A percentile compares a stretch with the other conserved stretches of the same genome.
Conservation (phyloP, 2,113 vertebrate genomes). For the Callopanchax toddi region DNA sequence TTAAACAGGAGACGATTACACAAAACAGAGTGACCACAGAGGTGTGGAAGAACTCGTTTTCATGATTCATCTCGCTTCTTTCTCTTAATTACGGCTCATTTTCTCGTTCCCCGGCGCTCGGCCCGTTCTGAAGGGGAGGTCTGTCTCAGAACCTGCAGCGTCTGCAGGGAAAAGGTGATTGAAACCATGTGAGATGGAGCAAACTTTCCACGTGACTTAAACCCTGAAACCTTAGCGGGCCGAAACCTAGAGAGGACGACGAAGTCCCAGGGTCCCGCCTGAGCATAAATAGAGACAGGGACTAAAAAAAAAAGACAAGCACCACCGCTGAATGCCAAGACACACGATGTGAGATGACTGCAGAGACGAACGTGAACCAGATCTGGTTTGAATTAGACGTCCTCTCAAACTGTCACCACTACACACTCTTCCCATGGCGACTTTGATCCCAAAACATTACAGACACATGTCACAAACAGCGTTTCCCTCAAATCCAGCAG, state of each 20-base stretch:
- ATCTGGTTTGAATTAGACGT: slow-evolving; percentile 46
- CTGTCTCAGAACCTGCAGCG: slow-evolving; percentile 55
- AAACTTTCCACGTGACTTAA: slow-evolving; percentile 76
- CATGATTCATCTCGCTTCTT: not conserved
- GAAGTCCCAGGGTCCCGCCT: slow-evolving; percentile 45
- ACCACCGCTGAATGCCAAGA: slow-evolving; percentile 29
- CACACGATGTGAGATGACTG: slow-evolving; percentile 10
- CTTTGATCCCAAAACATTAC: slow-evolving; percentile 32
- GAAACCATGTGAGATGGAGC: slow-evolving; percentile 82
- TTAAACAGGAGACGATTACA: not conserved
- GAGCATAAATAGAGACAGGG: slow-evolving; percentile 57
- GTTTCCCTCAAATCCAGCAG: slow-evolving; percentile 17
- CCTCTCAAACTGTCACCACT: slow-evolving; percentile 3
- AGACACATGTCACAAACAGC: slow-evolving; percentile 10
- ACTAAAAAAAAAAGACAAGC: slow-evolving; percentile 38
- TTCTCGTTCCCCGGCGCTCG: slow-evolving; percentile 42
- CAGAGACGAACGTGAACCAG: slow-evolving; percentile 9
- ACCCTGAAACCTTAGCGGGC: slow-evolving; percentile 64
- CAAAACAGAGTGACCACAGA: not conserved
- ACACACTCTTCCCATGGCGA: slow-evolving; percentile 3
- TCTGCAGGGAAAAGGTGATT: slow-evolving; percentile 73
- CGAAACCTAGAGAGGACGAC: slow-evolving; percentile 71
- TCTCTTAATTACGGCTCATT: slow-evolving; percentile 9
- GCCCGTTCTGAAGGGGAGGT: slow-evolving; percentile 41
- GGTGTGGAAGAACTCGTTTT: slow-evolving; percentile 41